Percentiles rank a stretch among this genome's conserved stretches.
phyloP scores from a whole-genome alignment of 2,113 vertebrate species.

The Rhinogobius similis region DNA sequence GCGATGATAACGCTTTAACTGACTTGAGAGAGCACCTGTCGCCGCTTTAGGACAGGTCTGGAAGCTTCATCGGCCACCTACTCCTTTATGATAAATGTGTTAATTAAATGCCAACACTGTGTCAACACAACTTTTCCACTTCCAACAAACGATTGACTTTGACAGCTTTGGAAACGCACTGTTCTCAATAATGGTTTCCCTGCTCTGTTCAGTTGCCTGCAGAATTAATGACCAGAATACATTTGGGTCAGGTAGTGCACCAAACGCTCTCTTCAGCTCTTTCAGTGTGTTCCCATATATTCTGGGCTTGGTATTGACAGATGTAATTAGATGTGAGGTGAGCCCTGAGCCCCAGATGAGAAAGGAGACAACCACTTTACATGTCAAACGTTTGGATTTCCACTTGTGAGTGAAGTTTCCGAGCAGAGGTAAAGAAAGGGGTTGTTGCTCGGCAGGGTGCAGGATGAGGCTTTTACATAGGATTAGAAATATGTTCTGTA shows the following conservation, averaged over 20 bases:
- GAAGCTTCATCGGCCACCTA: neutral
- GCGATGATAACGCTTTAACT: too few relatives aligned
- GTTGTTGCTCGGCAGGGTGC: slow-evolving; percentile 7
- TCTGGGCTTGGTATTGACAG: slow-evolving; percentile 60
- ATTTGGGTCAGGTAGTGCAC: neutral
- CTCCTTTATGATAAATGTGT: neutral
- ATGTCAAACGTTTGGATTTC: slow-evolving; percentile 39
- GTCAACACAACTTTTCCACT: neutral
- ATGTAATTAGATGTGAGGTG: slow-evolving; percentile 63
- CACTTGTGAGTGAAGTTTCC: slow-evolving; percentile 45
- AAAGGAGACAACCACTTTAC: slow-evolving; percentile 44
- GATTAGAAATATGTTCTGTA: slow-evolving; percentile 5
- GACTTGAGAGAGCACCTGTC: neutral
- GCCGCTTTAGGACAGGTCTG: neutral
- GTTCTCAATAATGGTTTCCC: neutral
- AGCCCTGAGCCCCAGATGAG: slow-evolving; percentile 42
- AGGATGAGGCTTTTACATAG: slow-evolving; percentile 4
- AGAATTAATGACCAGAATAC: slow-evolving; percentile 2
- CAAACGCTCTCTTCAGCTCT: slow-evolving; percentile 41
- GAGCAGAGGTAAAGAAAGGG: slow-evolving; percentile 13
- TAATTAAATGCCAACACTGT: neutral
- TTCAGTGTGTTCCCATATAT: slow-evolving; percentile 54
- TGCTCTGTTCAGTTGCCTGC: neutral
- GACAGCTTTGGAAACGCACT: neutral
- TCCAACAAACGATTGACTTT: neutral